These are phyloP conservation scores for Paedocypris sp. DNA, from an alignment of 2,113 vertebrate species.

Conservation along the genomic window DNA sequence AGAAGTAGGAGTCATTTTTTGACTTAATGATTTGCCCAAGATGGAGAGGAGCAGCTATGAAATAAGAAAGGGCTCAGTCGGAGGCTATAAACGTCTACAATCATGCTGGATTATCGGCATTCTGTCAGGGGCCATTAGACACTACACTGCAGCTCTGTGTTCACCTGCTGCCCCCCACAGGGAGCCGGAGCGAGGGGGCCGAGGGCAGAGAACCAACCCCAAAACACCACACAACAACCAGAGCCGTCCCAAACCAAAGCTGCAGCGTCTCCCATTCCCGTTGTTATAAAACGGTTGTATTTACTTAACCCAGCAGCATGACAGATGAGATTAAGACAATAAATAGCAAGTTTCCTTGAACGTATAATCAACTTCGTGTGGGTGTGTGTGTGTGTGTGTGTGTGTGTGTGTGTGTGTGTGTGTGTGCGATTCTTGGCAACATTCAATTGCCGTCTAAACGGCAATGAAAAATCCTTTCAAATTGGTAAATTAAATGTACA, in stretches of 20 bases:
- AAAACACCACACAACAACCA: background rate
- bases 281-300: too few relatives aligned
- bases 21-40: background rate
- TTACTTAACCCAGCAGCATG: too few relatives aligned
- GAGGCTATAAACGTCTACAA: background rate
- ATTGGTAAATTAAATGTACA: too few relatives aligned
- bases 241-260: too few relatives aligned
- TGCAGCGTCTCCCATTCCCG: background rate
- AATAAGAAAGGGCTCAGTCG: background rate
- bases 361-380: too few relatives aligned
- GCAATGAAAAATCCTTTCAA: too few relatives aligned
- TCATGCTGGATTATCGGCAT: conserved; percentile 51
- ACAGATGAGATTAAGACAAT: too few relatives aligned
- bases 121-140: conserved; percentile 51
- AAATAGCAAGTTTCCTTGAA: too few relatives aligned
- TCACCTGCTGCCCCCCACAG: conserved; percentile 41
- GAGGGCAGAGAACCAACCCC: background rate
- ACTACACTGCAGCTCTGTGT: conserved; percentile 23
- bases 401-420: too few relatives aligned
- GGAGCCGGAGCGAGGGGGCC: background rate
- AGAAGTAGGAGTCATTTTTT: background rate
- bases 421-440: too few relatives aligned
- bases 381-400: too few relatives aligned
- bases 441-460: too few relatives aligned
- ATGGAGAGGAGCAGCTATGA: background rate